These are phyloP conservation scores for Penaeus japonicus DNA, from an alignment of 1,140 invertebrate genomes.

Conservation along the genomic window DNA sequence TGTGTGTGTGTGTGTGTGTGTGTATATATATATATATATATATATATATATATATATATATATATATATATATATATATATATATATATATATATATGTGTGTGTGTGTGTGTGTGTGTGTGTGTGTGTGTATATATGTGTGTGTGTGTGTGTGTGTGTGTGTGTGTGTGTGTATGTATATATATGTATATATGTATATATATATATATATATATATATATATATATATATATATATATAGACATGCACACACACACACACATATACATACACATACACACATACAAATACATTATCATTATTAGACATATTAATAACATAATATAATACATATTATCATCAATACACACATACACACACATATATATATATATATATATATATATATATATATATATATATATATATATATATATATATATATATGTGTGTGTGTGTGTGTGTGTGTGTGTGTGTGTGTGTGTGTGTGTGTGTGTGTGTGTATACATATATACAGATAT, in stretches of 20 bases:
- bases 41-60: not conserved
- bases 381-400: not conserved
- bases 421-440: not conserved
- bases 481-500: not conserved
- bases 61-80: not conserved
- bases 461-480: not conserved
- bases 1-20: not conserved
- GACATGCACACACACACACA: not conserved
- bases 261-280: not conserved
- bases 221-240: not conserved
- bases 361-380: not conserved
- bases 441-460: not conserved
- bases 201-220: not conserved
- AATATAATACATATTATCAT: not conserved
- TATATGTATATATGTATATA: not conserved
- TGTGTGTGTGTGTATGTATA: not conserved
- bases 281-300: not conserved
- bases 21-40: constrained; percentile 1
- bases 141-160: not conserved
- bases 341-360: not conserved
- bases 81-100: not conserved
- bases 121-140: not conserved
- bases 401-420: not conserved
- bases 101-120: not conserved
- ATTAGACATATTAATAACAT: not conserved